These are phyloP conservation scores for Tragelaphus scriptus DNA, from an alignment of 2,113 vertebrate species.

Conservation along the genomic window DNA sequence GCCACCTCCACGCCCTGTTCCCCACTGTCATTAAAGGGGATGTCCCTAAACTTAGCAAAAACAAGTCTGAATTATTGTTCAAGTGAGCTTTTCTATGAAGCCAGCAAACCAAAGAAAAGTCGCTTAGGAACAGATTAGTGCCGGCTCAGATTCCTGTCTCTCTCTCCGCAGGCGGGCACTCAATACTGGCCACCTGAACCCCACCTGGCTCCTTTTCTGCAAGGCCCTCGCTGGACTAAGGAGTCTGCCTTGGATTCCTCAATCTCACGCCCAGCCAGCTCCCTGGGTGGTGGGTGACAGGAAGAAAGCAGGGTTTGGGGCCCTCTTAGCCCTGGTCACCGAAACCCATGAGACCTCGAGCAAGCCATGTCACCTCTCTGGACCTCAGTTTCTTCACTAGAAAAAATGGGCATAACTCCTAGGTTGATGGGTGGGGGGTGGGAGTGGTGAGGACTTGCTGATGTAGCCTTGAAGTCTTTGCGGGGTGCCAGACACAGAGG, in stretches of 20 bases:
- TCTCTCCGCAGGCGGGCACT: background rate
- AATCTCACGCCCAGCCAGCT: fast-evolving
- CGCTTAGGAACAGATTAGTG: background rate
- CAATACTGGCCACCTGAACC: background rate
- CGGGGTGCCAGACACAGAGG: background rate
- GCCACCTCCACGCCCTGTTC: fast-evolving
- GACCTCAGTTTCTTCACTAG: background rate
- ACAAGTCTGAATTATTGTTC: background rate
- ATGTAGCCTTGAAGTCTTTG: background rate
- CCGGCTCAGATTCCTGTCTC: background rate
- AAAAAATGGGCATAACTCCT: background rate
- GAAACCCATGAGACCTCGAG: background rate
- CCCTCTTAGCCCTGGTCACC: background rate
- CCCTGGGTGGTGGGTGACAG: no score
- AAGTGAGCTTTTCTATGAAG: background rate
- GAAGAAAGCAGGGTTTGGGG: background rate
- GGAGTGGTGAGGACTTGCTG: background rate
- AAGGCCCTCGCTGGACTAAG: background rate
- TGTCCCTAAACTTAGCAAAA: background rate
- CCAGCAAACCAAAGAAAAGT: background rate
- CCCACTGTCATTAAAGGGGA: background rate
- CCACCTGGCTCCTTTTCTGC: background rate
- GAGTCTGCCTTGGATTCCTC: background rate
- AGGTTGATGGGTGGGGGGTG: background rate
- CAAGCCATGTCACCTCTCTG: background rate